A percentile compares a stretch with the other conserved stretches of the same genome.
Evolutionary conservation across 1,140 invertebrate genomes (phyloP).

Genomic region (Heliothis virescens): DNA sequence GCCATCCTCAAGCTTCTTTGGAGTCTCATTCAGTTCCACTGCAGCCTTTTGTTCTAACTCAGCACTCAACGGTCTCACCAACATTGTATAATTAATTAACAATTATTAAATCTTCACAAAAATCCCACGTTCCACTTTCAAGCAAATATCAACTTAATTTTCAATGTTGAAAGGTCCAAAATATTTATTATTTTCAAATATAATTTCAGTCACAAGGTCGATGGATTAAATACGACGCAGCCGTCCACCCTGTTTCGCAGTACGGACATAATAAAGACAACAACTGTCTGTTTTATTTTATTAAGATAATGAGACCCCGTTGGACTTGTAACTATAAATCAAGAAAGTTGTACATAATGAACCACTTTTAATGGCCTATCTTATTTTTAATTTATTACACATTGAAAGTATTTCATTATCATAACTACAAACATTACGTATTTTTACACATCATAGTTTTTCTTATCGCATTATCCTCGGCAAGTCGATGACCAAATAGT

Average conservation of each 20-base stretch:
- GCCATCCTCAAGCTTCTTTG: slow-evolving; percentile 83
- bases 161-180: not conserved
- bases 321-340: no score
- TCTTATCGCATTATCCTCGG: no score
- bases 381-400: no score
- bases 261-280: not conserved
- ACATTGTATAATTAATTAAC: not conserved
- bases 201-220: not conserved
- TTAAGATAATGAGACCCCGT: no score
- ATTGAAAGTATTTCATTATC: no score
- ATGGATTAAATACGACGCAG: not conserved
- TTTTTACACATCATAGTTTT: no score
- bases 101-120: not conserved
- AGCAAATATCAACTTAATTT: not conserved
- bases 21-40: slow-evolving; percentile 87
- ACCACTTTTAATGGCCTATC: no score
- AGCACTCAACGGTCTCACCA: slow-evolving; percentile 66
- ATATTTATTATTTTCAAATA: not conserved
- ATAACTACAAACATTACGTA: no score
- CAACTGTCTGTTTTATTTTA: not conserved
- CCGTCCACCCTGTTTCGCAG: not conserved
- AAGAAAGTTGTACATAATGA: no score
- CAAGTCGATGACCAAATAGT: no score
- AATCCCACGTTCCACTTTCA: not conserved
- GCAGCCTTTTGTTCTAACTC: slow-evolving; percentile 81